phyloP scores from a whole-genome alignment of 2,888 invertebrate species.

The Bombylius major region DNA sequence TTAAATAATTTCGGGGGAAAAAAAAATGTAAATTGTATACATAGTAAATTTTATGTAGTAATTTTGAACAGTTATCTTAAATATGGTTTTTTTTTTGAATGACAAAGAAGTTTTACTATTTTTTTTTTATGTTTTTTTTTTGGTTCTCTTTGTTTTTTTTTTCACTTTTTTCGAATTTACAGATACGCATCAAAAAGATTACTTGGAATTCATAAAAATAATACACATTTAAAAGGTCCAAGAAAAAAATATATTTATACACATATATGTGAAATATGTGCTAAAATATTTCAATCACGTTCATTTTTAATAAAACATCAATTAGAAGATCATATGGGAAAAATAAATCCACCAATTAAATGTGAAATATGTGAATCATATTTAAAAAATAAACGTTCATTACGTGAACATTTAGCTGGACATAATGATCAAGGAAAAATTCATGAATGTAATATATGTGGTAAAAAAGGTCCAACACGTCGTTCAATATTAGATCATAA shows the following conservation, averaged over 20 bases:
- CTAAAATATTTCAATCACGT: constrained; percentile 30
- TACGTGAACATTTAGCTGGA: constrained; percentile 29
- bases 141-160: background rate
- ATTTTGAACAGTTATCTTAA: too few relatives aligned
- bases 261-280: constrained; percentile 31
- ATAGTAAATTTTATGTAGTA: too few relatives aligned
- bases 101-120: too few relatives aligned
- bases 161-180: background rate
- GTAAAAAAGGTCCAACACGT: constrained; percentile 29
- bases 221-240: background rate
- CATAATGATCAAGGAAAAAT: constrained; percentile 26
- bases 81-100: too few relatives aligned
- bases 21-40: too few relatives aligned
- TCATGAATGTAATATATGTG: constrained; percentile 28
- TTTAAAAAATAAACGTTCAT: constrained; percentile 28
- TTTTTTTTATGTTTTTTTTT: too few relatives aligned
- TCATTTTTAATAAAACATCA: constrained; percentile 26
- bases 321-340: constrained; percentile 26
- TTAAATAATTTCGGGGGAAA: too few relatives aligned
- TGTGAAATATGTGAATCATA: constrained; percentile 31
- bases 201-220: background rate
- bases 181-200: background rate
- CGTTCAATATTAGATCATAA: constrained; percentile 31
- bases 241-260: background rate
- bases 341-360: constrained; percentile 26